Evolutionary conservation across 2,888 invertebrate genomes (phyloP).

Genomic region (Caenorhabditis macrosperma): DNA sequence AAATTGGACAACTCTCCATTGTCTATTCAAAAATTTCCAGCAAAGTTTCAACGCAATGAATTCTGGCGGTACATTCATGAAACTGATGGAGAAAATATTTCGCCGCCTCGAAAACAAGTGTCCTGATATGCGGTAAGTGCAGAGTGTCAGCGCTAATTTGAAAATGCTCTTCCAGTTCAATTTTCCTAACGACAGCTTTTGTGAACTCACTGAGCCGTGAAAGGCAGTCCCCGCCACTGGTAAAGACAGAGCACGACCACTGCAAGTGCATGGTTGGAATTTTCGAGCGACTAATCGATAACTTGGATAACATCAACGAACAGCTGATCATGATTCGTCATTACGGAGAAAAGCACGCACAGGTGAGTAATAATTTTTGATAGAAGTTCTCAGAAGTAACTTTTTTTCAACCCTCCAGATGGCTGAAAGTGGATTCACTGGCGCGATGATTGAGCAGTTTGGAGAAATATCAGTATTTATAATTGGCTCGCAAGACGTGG

Average conservation of each 20-base stretch:
- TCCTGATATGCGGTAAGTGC: slow-evolving; percentile 67
- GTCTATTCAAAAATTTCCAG: slow-evolving; percentile 49
- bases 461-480: slow-evolving; percentile 68
- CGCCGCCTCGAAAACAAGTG: slow-evolving; percentile 65
- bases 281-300: slow-evolving; percentile 62
- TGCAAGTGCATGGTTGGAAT: slow-evolving; percentile 69
- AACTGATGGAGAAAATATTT: slow-evolving; percentile 70
- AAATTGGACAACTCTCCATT: too few relatives aligned
- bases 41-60: slow-evolving; percentile 64
- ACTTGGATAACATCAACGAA: slow-evolving; percentile 64
- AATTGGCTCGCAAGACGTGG: slow-evolving; percentile 68
- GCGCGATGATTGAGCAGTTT: slow-evolving; percentile 70
- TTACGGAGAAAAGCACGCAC: slow-evolving; percentile 72
- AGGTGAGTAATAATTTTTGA: slow-evolving; percentile 44
- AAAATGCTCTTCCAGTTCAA: slow-evolving; percentile 55
- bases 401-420: slow-evolving; percentile 44
- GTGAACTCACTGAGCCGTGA: slow-evolving; percentile 71
- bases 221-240: slow-evolving; percentile 62
- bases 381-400: not conserved
- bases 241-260: slow-evolving; percentile 71
- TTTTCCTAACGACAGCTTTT: slow-evolving; percentile 69
- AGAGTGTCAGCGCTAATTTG: not conserved
- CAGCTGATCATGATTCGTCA: slow-evolving; percentile 60
- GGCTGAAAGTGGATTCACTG: slow-evolving; percentile 70
- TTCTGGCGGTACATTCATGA: slow-evolving; percentile 65